Evolutionary conservation across 2,888 invertebrate genomes (phyloP), one percentile per base, ranked within the genome.

Genomic region (Malacosoma neustria): DNA sequence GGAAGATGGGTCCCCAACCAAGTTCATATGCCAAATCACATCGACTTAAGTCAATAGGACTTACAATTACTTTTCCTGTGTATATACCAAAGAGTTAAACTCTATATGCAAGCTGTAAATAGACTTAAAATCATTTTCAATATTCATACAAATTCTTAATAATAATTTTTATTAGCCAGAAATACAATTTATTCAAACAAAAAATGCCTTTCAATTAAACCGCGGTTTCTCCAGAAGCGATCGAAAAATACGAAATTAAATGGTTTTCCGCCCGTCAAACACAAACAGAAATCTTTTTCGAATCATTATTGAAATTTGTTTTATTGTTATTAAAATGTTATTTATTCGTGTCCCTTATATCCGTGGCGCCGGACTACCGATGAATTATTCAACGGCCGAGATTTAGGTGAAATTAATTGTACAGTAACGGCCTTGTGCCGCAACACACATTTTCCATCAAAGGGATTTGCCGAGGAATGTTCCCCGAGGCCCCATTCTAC

Each of bases 401-500:
- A 68, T 68, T 71, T 65, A 61, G 62, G 56, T 57, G 52, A 64
- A 72, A 74, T 72, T 72, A 73, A 72, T 72, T 67, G 72, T 64
- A 63, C 52, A 62, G 61, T 54, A 65, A 61, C 61, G 57, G 57
- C 53, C 55, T 47, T 54, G 54, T 48, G 51, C 72, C 73, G 42
- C 71, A 70, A 73, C 74, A 74, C 63, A 72, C 70, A 74, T 71
- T 72, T 68, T 65, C 73, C 74, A 74, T 77, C 74, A 73, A 69
- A 73, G 66, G 72, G 68, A 59, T 65, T 67, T 58, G 53, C 49
- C 51, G 49, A 54, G 50, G 52, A 58, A 56, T 55, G 53, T 45
- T 47, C 57, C 49, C 48, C 32, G 38, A 51, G 57, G 52, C 41
- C 43, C 32, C 42, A 30, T 38, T 37, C 34, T 35, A 30, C 33